Conservation (phyloP, 2,888 invertebrate species). For the Xylota segnis region DNA sequence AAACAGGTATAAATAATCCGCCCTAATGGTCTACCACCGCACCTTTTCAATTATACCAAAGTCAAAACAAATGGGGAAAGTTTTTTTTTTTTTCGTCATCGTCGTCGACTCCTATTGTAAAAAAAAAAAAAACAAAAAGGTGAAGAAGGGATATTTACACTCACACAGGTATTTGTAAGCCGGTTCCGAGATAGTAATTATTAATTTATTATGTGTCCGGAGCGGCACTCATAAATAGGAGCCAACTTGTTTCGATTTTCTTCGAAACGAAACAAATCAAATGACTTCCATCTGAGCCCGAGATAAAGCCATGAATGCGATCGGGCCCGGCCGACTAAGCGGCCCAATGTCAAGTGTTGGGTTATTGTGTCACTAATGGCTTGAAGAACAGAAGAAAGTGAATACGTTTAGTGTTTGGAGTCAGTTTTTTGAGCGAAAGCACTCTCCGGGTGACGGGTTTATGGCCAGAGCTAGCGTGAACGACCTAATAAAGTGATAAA, state of each 20-base stretch:
- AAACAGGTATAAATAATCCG: constrained; percentile 75
- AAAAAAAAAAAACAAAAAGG: no score
- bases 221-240: constrained; percentile 44
- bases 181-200: constrained; percentile 59
- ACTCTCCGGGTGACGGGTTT: background rate
- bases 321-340: background rate
- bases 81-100: constrained; percentile 33
- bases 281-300: background rate
- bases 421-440: background rate
- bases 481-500: constrained; percentile 18
- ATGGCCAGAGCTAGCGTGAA: background rate
- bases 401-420: constrained; percentile 17
- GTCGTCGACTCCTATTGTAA: constrained; percentile 1
- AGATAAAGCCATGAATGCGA: constrained; percentile 34
- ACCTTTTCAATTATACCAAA: constrained; percentile 74
- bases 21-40: constrained; percentile 72
- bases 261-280: constrained; percentile 24
- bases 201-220: constrained; percentile 63
- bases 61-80: constrained; percentile 72
- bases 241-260: constrained; percentile 34
- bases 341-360: background rate
- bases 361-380: constrained; percentile 19
- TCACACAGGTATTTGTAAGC: constrained; percentile 13
- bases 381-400: constrained; percentile 13
- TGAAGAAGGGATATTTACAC: constrained; percentile 38